Evolutionary conservation across 2,797 vertebrate species (phyloP), one percentile per base, ranked within the genome.

Genomic region (Sebastes cheni): DNA sequence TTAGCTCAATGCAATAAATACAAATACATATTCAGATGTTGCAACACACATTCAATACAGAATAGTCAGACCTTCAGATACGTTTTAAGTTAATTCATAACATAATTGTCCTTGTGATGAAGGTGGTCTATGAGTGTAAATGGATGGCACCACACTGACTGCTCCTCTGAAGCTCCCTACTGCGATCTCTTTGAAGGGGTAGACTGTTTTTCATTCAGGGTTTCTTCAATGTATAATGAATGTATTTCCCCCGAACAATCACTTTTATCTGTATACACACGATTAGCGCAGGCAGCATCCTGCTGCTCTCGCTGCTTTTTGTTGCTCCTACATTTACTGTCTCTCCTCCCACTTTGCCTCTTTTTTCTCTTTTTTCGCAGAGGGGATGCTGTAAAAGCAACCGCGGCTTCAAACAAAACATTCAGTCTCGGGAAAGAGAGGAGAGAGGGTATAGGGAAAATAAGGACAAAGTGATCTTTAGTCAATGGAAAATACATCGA

Each of bases 211-310:
- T 78, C 71, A 89, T 84, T 86, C 78, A 67, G 34, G 65, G 30
- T 79, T 84, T 79, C 59, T 70, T 80, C 73, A 75, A 77, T 79
- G 59, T 72, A 76, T 86, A 82, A 88, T 90, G 72, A 87, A 88
- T 91, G 83, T 61, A 77, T 86, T 86, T 32, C 36, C 75, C 23
- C 67, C 5, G 6, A 86, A 88, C 76, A 79, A 69, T 73, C 59
- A 9, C 88, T 90, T 92, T 89, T 50, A 89, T 91, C 79, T 86
- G 32, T 56, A 50, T 18, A 68, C 56, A 81, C 72, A 78, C 22
- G 5, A 81, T 62, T 42, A 54, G 75, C 6, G 2, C 59, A 79
- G 79, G 79, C 72, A 56, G 75, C 56, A 25, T 74, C 71, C 72
- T 78, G 27, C 74, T 46, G 6, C 42, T 76, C 70, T 78, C 86